These are phyloP conservation scores for Pampusana beccarii DNA, from an alignment of 2,113 vertebrate species.

Conservation along the genomic window DNA sequence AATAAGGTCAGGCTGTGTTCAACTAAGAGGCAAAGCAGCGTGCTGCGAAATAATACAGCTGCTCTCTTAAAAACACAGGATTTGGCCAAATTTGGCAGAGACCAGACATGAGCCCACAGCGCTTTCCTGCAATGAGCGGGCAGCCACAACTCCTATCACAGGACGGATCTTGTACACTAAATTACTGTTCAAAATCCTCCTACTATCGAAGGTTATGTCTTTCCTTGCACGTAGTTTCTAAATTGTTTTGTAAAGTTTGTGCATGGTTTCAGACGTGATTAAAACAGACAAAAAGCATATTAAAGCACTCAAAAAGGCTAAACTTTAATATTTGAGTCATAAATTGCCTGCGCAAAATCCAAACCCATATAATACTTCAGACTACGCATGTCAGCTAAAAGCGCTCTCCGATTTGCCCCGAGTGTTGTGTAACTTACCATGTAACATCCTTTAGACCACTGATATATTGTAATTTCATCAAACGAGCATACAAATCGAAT, in stretches of 20 bases:
- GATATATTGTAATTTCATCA: slow-evolving; percentile 11
- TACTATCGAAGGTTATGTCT: neutral
- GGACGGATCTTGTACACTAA: neutral
- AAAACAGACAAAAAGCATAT: accelerated
- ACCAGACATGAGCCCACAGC: neutral
- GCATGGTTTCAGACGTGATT: neutral
- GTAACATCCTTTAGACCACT: slow-evolving; percentile 12
- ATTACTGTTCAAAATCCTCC: neutral
- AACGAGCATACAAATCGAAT: neutral
- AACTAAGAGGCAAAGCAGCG: neutral
- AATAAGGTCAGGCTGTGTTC: neutral
- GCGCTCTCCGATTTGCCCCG: neutral
- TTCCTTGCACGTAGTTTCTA: neutral
- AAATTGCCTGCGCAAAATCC: neutral
- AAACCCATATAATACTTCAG: neutral
- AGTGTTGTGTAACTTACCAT: neutral
- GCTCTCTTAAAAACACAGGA: neutral
- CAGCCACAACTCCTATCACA: accelerated
- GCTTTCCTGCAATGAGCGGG: neutral
- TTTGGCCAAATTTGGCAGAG: neutral
- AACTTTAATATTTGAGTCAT: neutral
- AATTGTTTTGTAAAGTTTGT: neutral
- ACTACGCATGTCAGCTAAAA: neutral
- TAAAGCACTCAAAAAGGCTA: neutral
- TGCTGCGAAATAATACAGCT: neutral